Base-by-base conservation (phyloP, 2,113 vertebrate genomes). In the Dicaeum eximium region DNA sequence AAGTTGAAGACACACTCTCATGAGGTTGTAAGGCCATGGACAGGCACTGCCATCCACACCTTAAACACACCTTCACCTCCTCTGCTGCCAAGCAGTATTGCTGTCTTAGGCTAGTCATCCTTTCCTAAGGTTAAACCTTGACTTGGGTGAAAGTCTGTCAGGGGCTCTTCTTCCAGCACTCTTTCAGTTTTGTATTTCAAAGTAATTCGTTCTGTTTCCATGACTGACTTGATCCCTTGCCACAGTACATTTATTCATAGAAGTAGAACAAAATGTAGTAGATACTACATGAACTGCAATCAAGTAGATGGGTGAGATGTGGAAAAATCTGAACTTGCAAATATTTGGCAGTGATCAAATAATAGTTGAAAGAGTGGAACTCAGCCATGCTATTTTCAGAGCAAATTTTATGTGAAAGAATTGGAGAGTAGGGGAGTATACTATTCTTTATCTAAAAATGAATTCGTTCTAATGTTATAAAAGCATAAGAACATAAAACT, bases 41-140 rank as follows among this genome's bases (percentile, higher is more conserved):
- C 30, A 20, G 82, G 74, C 25, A 25, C 45, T 81, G 75, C 96
- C 19, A 90, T 95, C 30, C 85, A 94, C 37, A 90, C 89, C 8
- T 70, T 97, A 60, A 96, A 97, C 54, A 98, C 98, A 80, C 97
- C 88, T 2, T 98, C 97, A 42, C 97, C 98, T 60, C 96, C 98
- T 35, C 97, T 96, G 13, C 98, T 97, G 11, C 97, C 98, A 27
- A 42, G 84, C 21, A 94, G 89, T 27, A 73, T 64, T 62, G 31
- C 66, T 71, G 30, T 80, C 23, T 51, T 64, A 13, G 88, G 95
- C 18, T 71, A 60, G 38, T 83, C 95, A 16, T 71, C 85, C 13
- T 58, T 80, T 21, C 66, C 96, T 73, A 84, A 95, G 53, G 64
- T 67, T 94, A 95, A 96, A 64, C 88, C 96, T 45, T 75, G 80